Base-by-base conservation (phyloP, 2,797 vertebrate species). In the Hirundo rustica region DNA sequence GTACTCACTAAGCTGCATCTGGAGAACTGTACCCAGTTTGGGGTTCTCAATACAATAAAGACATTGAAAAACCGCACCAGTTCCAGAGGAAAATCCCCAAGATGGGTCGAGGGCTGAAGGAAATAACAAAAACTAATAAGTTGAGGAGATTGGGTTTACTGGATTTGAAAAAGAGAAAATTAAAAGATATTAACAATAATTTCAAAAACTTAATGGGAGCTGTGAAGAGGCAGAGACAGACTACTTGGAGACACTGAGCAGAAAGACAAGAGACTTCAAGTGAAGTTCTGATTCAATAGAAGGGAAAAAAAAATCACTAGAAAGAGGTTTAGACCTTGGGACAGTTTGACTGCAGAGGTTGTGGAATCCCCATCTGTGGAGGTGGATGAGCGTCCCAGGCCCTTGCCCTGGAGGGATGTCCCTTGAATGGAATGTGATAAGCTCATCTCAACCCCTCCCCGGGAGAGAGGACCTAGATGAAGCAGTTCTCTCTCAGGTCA, bases 291-390 rank as follows among this genome's bases (percentile, higher is more conserved):
- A 57, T 34, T 50, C 19, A 42, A 7, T 10, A 40, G 25, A 50
- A 76, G 44, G 13, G n/a, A 22, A 51, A 32, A 58, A n/a, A 60
- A 19, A 1, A 0, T 60, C 10, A 9, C 44, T 12, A 2, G 0
- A 2, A 29, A 17, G 10, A 38, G 2, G 0, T 44, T 87, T 88
- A 80, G 66, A 40, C 9, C 23, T 16, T 44, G 21, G 11, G 11
- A 53, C 27, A 62, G 6, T 5, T 10, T 60, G 40, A 15, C 19
- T 74, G 36, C 51, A 51, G 19, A 58, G 5, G 5, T 3, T 84
- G 30, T 60, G 23, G 16, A 88, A 77, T 82, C 29, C 7, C 5
- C 9, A 29, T 19, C 4, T 38, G 36, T 38, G 36, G 36, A 38
- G 10, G 36, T 38, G 36, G 36, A 38, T 38, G 36, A 38, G 36